These are phyloP conservation scores for Pollenia amentaria DNA, from an alignment of 2,888 invertebrate genomes.

Conservation along the genomic window DNA sequence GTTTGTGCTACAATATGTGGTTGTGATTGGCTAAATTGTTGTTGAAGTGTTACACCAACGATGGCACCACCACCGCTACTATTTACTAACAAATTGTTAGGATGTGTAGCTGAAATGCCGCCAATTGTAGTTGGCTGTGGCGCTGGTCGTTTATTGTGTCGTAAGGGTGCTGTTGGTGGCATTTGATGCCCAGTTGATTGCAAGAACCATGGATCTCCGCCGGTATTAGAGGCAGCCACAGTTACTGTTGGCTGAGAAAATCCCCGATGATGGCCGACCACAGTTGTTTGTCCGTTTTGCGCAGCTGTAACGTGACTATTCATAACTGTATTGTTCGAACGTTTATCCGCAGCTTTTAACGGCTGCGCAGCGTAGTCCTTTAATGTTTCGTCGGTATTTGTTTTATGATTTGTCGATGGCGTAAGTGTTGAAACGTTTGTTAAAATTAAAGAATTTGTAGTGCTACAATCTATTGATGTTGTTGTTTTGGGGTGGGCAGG, in stretches of 20 bases:
- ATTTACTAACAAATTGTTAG: slow-evolving; percentile 75
- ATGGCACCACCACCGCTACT: slow-evolving; percentile 72
- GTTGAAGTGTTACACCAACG: slow-evolving; percentile 76
- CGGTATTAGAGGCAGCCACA: slow-evolving; percentile 80
- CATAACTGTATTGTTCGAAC: slow-evolving; percentile 80
- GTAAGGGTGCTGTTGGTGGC: slow-evolving; percentile 85
- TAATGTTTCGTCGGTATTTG: slow-evolving; percentile 25
- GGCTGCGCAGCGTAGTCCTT: slow-evolving; percentile 55
- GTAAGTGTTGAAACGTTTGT: background rate
- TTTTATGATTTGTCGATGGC: slow-evolving; percentile 48
- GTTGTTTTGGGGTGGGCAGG: slow-evolving; percentile 54
- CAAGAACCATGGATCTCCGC: slow-evolving; percentile 85
- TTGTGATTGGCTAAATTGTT: slow-evolving; percentile 84
- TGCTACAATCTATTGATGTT: slow-evolving; percentile 65
- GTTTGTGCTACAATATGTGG: slow-evolving; percentile 84
- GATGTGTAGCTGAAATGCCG: slow-evolving; percentile 66
- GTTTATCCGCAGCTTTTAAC: slow-evolving; percentile 57
- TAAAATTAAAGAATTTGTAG: slow-evolving; percentile 54
- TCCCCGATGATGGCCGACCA: slow-evolving; percentile 85
- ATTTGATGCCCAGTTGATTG: slow-evolving; percentile 85
- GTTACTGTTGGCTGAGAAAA: slow-evolving; percentile 84
- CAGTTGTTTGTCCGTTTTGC: slow-evolving; percentile 84
- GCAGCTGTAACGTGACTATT: slow-evolving; percentile 85
- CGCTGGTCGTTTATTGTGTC: slow-evolving; percentile 85
- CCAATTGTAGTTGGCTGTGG: slow-evolving; percentile 81